Conservation (phyloP, 1,140 invertebrate genomes). For the Drosophila subobscura region DNA sequence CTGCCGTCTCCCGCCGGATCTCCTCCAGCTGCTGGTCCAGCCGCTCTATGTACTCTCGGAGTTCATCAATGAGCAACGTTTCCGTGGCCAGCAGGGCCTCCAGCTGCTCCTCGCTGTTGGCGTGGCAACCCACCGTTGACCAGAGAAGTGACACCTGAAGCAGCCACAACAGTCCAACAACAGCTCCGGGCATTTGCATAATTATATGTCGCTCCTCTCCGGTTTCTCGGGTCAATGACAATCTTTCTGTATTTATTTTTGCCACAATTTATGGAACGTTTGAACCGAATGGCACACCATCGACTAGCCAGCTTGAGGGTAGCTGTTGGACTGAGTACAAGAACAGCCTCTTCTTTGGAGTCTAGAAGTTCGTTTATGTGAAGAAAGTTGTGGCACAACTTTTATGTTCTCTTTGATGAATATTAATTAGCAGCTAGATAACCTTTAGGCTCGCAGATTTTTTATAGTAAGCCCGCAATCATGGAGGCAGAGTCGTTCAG, state of each 20-base stretch:
- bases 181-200: constrained; percentile 58
- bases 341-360: background rate
- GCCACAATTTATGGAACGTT: background rate
- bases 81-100: constrained; percentile 48
- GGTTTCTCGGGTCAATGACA: constrained; percentile 53
- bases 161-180: constrained; percentile 41
- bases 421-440: too few species aligned
- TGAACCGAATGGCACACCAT: background rate
- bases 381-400: constrained; percentile 25
- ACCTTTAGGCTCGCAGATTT: background rate
- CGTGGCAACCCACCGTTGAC: constrained; percentile 3
- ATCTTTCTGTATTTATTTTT: constrained; percentile 7
- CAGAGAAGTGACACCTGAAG: constrained; percentile 33
- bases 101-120: constrained; percentile 41
- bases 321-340: constrained; percentile 45
- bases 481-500: too few species aligned
- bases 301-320: constrained; percentile 39
- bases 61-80: constrained; percentile 47
- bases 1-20: constrained; percentile 38
- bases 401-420: background rate
- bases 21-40: constrained; percentile 44
- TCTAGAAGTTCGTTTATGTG: constrained; percentile 13
- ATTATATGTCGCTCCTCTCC: constrained; percentile 29
- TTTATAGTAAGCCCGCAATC: background rate
- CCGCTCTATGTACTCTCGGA: constrained; percentile 56